These are phyloP conservation scores for Pherbina coryleti DNA, from an alignment of 2,888 invertebrate species.

Conservation along the genomic window DNA sequence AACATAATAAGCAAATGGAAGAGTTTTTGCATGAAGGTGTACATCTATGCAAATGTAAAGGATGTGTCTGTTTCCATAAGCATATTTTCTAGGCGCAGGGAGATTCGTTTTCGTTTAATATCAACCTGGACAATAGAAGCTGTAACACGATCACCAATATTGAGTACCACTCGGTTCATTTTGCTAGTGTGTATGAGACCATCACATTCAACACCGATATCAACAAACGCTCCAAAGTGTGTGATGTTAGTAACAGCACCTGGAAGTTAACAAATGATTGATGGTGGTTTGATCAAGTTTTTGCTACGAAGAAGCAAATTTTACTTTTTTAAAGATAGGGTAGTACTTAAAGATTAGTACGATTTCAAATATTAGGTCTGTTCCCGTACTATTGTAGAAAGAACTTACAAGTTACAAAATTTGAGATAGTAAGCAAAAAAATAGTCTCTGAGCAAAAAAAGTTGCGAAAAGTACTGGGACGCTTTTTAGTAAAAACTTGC, in stretches of 20 bases:
- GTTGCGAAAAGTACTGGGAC: too few relatives aligned
- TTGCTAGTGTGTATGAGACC: slow-evolving; percentile 79
- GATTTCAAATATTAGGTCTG: too few relatives aligned
- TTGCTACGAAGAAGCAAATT: too few relatives aligned
- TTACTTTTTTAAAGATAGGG: too few relatives aligned
- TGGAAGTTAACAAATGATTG: slow-evolving; percentile 56
- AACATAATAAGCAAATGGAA: neutral
- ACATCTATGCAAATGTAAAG: slow-evolving; percentile 51
- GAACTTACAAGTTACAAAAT: too few relatives aligned
- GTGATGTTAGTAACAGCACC: slow-evolving; percentile 89
- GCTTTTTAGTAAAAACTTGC: too few relatives aligned
- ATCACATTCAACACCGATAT: slow-evolving; percentile 81
- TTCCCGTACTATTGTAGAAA: too few relatives aligned
- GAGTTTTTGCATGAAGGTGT: neutral
- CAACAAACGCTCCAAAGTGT: slow-evolving; percentile 93
- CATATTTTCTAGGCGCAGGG: slow-evolving; percentile 70
- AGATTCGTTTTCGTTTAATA: slow-evolving; percentile 73
- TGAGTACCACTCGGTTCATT: slow-evolving; percentile 72
- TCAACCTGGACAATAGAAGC: slow-evolving; percentile 76
- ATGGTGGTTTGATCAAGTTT: neutral
- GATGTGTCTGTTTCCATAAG: slow-evolving; percentile 60
- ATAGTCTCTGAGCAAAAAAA: too few relatives aligned
- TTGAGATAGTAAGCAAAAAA: too few relatives aligned
- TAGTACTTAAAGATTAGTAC: too few relatives aligned
- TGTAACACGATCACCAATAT: slow-evolving; percentile 78